Evolutionary conservation across 2,113 vertebrate genomes (phyloP), one percentile per base, ranked within the genome.

Genomic region (Takifugu bimaculatus): DNA sequence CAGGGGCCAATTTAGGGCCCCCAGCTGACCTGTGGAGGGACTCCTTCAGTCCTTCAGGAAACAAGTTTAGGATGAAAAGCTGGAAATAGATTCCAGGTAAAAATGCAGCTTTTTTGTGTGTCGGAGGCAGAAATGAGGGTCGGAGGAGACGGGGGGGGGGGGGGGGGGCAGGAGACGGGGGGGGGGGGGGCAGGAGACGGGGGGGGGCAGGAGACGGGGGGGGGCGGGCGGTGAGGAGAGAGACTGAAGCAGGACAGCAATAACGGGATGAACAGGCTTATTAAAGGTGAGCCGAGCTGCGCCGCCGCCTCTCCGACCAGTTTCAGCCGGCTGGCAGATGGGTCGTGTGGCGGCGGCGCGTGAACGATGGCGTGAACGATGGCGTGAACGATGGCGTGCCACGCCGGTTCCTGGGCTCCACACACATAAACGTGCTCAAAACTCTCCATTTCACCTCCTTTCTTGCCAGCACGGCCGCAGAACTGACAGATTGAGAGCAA

Each of bases 401-500:
- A 83, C 57, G 75, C 67, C 28, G 65, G 61, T 39, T 26, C 56
- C 60, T 60, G 72, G 57, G 9, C n/a, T 50, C 2, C 67, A 49
- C 26, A 50, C 58, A 56, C 54, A 29, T 54, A 26, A 44, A 55
- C 74, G 54, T 49, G 43, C 59, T 26, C 47, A 39, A 49, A 57
- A 55, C 64, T 63, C 43, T 54, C 74, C 61, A 65, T 81, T 67
- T 72, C 63, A 20, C 69, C 60, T 68, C 70, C 81, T 75, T 58
- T 70, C 79, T 81, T 79, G 78, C 74, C 83, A 74, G 79, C 70
- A 64, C 67, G 66, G 82, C 66, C 35, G 61, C 69, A 60, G 63
- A 49, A 57, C 72, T 88, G 90, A 90, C 89, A 90, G 89, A 90
- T 88, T 91, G 89, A 84, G 86, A 87, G 87, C 87, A 90, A 89